Evolutionary conservation across 2,888 invertebrate genomes (phyloP).

Genomic region (Nephrotoma flavescens): DNA sequence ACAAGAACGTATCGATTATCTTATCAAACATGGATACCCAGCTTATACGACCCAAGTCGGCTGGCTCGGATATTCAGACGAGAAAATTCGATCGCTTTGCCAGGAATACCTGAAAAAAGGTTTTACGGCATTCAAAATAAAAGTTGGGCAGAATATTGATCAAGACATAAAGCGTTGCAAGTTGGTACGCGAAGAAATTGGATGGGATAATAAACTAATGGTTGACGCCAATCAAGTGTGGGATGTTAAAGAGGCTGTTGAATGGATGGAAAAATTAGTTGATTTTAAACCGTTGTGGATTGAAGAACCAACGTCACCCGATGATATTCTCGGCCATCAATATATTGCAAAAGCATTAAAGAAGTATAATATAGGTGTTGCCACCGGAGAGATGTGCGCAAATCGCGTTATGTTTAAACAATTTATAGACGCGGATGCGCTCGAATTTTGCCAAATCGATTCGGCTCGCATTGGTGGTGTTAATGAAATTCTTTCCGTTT

Average conservation of each 20-base stretch:
- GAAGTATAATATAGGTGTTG: conserved; percentile 47
- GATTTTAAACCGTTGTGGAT: conserved; percentile 72
- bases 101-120: conserved; percentile 57
- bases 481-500: conserved; percentile 75
- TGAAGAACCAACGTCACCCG: conserved; percentile 86
- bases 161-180: conserved; percentile 61
- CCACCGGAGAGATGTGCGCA: conserved; percentile 84
- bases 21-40: conserved; percentile 59
- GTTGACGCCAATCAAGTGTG: conserved; percentile 82
- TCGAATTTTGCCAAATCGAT: conserved; percentile 84
- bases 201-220: conserved; percentile 63
- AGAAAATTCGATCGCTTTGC: conserved; percentile 52
- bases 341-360: conserved; percentile 54
- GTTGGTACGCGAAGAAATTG: conserved; percentile 61
- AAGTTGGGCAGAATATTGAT: conserved; percentile 69
- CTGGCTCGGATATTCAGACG: conserved; percentile 78
- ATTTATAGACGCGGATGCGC: conserved; percentile 62
- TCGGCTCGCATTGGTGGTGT: conserved; percentile 76
- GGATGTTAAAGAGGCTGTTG: conserved; percentile 72
- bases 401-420: conserved; percentile 89
- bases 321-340: conserved; percentile 78
- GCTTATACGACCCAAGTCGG: conserved; percentile 70
- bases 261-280: conserved; percentile 67
- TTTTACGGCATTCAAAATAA: conserved; percentile 74
- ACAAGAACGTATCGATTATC: conserved; percentile 43